Evolutionary conservation across 2,113 vertebrate genomes (phyloP), one percentile per base, ranked within the genome.

Genomic region (Gobiocypris rarus): DNA sequence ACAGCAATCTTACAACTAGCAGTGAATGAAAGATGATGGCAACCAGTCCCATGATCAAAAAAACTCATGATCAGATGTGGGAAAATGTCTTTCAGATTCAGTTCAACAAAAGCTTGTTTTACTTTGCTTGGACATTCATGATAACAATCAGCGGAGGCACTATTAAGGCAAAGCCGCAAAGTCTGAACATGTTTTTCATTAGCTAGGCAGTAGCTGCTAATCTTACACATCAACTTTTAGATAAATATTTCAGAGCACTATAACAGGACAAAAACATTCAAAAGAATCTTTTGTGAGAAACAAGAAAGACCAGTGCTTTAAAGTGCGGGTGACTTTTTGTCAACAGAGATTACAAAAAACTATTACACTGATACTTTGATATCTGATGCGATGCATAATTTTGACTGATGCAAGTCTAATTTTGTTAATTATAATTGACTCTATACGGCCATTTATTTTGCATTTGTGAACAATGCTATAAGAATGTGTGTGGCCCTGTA

Each of bases 151-250:
- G 77, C 50, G 9, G 28, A 70, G 26, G n/a, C 34, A 71, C 69
- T 85, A 56, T 82, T 78, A 43, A 77, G 79, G 71, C 52, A 84
- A 58, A 52, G 41, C 59, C 48, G 43, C 15, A 61, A 54, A 73
- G 84, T 24, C 38, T 31, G 81, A 80, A 52, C 59, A 81, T 77
- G 84, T 63, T 88, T 88, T 83, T 56, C 61, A 88, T 88, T 86
- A 86, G 69, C 34, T 22, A 61, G 59, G 59, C 81, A 83, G 28
- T 54, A 75, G 80, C 70, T 84, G 84, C 80, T 84, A 85, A 77
- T 86, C 54, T 84, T 81, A 61, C 54, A 85, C 75, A 76, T 82
- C 81, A 75, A 81, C 84, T 65, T n/a, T 43, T 54, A 81, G 59
- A 82, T 81, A 85, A 77, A 88, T 81, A 76, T 83, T 83, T 83